Base-by-base conservation (phyloP, 2,797 vertebrate species). In the Rhinella marina region DNA sequence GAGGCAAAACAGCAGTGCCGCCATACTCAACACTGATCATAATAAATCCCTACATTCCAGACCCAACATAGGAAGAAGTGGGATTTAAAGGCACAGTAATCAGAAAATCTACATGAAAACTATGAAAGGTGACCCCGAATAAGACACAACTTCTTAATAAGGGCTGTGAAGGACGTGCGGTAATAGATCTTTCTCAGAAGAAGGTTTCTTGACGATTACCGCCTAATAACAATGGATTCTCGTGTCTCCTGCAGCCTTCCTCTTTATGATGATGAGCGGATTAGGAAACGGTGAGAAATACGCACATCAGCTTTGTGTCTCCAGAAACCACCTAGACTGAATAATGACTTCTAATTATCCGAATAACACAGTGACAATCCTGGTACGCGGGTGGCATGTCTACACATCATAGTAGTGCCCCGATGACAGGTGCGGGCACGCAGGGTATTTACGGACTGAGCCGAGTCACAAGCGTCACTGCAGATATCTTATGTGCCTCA, bases 221-320 rank as follows among this genome's bases (percentile, higher is more conserved):
- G 23, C 23, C 29, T 81, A 23, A 41, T 81, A 25, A 64, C 32
- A 80, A 21, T 61, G 52, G 61, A 80, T 72, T 70, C 64, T 56
- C 1, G 54, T 73, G 62, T 68, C 82, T 57, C 27, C 27, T n/a
- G 2, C 70, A 6, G 70, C 32, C 41, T 59, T 50, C 68, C 48
- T 27, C 9, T 57, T 75, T 70, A 57, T 16, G 59, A 62, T 76
- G 27, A 84, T 76, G 17, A 83, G 66, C 0, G 68, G 70, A 76
- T 76, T 50, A 76, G 68, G 54, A 32, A 57, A 57, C 14, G 82
- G 32, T 84, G 82, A 76, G 70, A 76, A 84, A 61, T 41, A 41
- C 29, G 61, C 17, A 16, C 27, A 12, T 73, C 16, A 0, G 25
- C 64, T 68, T 73, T 56, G 48, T 56, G 66, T 27, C 48, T 83